Evolutionary conservation across 2,797 vertebrate genomes (phyloP).

Genomic region (Enteromius unitaeniatus): DNA sequence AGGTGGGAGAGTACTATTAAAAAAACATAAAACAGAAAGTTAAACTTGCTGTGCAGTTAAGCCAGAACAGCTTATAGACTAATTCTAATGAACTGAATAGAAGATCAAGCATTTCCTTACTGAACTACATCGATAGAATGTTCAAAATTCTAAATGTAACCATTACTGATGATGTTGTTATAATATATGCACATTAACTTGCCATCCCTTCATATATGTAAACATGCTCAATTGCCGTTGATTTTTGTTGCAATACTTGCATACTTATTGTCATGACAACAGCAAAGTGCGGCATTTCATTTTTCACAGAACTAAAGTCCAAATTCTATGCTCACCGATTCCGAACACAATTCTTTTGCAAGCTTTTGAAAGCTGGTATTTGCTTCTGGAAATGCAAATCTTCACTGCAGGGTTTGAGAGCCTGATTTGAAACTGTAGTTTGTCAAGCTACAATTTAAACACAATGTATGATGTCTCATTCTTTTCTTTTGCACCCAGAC

Average conservation of each 20-base stretch:
- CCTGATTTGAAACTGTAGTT: background rate
- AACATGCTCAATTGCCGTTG: background rate
- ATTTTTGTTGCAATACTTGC: background rate
- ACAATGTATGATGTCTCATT: background rate
- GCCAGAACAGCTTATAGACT: background rate
- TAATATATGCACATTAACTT: background rate
- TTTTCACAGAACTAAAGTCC: slow-evolving; percentile 1
- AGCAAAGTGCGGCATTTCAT: background rate
- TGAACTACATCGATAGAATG: background rate
- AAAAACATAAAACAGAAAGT: background rate
- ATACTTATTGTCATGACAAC: slow-evolving; percentile 19
- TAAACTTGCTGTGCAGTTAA: background rate
- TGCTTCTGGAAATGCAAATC: background rate
- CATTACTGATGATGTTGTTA: background rate
- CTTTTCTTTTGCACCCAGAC: background rate
- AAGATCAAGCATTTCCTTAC: background rate
- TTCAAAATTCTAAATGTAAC: background rate
- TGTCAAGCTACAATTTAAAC: background rate
- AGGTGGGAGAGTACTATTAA: background rate
- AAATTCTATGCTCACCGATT: background rate
- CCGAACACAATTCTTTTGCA: background rate
- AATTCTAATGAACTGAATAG: background rate
- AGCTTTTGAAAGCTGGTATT: background rate
- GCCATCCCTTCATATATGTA: background rate
- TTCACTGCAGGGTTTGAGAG: background rate